phyloP scores from a whole-genome alignment of 1,140 invertebrate genomes.

The Scylla paramamosain region DNA sequence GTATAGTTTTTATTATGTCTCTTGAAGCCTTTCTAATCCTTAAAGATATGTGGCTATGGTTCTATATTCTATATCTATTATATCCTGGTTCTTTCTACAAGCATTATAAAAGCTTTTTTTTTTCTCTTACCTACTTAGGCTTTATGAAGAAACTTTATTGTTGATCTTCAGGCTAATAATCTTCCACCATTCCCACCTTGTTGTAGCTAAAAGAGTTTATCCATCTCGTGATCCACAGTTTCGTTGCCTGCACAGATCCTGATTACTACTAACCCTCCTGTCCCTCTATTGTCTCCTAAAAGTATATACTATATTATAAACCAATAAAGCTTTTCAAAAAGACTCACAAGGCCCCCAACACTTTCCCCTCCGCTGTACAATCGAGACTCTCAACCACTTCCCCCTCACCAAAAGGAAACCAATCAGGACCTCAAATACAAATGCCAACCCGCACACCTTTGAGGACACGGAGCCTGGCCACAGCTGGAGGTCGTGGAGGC shows the following conservation, averaged over 20 bases:
- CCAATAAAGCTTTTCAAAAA: conserved; percentile 4
- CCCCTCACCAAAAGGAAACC: neutral
- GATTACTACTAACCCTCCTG: neutral
- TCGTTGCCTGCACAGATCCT: neutral
- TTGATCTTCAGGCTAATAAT: neutral
- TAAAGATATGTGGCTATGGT: neutral
- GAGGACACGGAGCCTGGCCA: neutral
- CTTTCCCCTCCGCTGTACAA: neutral
- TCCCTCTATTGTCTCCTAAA: neutral
- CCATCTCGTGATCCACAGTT: neutral
- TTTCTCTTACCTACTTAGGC: neutral
- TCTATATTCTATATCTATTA: too few relatives aligned
- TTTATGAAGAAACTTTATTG: neutral
- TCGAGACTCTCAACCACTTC: neutral
- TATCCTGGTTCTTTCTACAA: too few relatives aligned
- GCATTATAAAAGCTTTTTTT: neutral
- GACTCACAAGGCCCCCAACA: conserved; percentile 2
- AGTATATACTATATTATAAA: neutral
- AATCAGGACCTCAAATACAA: neutral
- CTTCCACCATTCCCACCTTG: neutral
- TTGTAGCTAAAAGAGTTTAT: neutral
- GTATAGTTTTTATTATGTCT: neutral
- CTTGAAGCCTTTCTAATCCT: neutral
- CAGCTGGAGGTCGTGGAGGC: conserved; percentile 6
- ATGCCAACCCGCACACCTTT: neutral